Percentiles rank a stretch among this genome's conserved stretches.
These are phyloP conservation scores for Brachynemurus nebulosus DNA, from an alignment of 2,888 invertebrate genomes.

Conservation along the genomic window DNA sequence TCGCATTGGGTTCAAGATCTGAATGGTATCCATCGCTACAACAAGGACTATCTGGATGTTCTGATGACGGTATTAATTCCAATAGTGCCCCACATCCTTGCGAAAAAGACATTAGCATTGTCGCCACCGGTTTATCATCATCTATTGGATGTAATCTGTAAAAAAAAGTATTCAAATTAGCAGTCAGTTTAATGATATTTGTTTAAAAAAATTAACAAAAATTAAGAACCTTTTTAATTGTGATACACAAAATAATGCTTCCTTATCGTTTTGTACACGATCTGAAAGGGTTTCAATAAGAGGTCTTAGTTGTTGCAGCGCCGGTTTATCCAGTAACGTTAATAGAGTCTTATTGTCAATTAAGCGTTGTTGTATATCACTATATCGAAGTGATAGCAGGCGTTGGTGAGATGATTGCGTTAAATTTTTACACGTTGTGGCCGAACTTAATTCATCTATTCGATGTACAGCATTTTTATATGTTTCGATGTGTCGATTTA, in stretches of 20 bases:
- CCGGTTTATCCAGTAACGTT: conserved; percentile 71
- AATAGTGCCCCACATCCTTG: conserved; percentile 62
- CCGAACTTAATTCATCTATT: conserved; percentile 56
- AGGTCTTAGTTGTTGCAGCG: conserved; percentile 56
- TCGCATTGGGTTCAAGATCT: conserved; percentile 46
- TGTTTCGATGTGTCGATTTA: conserved; percentile 69
- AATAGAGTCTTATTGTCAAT: conserved; percentile 85
- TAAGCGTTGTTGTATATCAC: conserved; percentile 76
- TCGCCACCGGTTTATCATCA: conserved; percentile 48
- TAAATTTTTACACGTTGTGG: conserved; percentile 39
- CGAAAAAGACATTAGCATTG: conserved; percentile 58
- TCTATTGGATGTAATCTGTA: conserved; percentile 27
- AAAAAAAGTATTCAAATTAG: conserved; percentile 9
- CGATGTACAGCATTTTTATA: conserved; percentile 79
- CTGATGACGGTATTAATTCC: conserved; percentile 49
- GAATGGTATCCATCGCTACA: conserved; percentile 76
- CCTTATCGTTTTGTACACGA: conserved; percentile 83
- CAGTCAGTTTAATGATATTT: not conserved
- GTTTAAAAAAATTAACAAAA: not conserved
- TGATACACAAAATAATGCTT: conserved; percentile 59
- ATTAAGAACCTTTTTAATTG: conserved; percentile 39
- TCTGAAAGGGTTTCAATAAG: conserved; percentile 56
- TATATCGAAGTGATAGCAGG: conserved; percentile 65
- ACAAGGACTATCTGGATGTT: conserved; percentile 35
- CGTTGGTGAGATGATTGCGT: conserved; percentile 82